Evolutionary conservation across 2,888 invertebrate species (phyloP).

Genomic region (Pecten maximus): DNA sequence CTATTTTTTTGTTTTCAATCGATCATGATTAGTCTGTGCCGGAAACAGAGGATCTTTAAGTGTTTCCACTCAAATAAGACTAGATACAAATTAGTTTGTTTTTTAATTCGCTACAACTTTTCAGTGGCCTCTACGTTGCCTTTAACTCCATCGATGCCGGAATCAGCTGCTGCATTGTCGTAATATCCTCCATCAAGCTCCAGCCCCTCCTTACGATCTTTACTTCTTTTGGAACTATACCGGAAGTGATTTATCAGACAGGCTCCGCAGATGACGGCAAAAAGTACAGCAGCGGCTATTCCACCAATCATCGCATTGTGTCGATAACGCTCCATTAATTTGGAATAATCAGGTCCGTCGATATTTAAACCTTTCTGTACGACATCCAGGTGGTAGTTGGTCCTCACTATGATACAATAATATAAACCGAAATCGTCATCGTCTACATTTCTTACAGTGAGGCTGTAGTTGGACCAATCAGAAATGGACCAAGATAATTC

Average conservation of each 20-base stretch:
- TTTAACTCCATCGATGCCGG: background rate
- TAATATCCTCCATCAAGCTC: constrained; percentile 36
- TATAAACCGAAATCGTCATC: constrained; percentile 72
- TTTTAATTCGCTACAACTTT: background rate
- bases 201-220: constrained; percentile 55
- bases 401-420: constrained; percentile 62
- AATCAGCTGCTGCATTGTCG: constrained; percentile 39
- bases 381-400: constrained; percentile 54
- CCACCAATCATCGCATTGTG: constrained; percentile 73
- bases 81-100: too few relatives aligned
- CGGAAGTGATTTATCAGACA: constrained; percentile 70
- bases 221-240: constrained; percentile 55
- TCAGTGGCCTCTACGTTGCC: background rate
- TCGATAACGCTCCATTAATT: constrained; percentile 65
- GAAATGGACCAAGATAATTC: constrained; percentile 40
- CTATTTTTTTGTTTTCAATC: too few relatives aligned
- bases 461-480: constrained; percentile 42
- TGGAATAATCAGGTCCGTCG: constrained; percentile 71
- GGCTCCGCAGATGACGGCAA: constrained; percentile 61
- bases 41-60: too few relatives aligned
- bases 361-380: constrained; percentile 70
- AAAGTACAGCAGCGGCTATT: constrained; percentile 70
- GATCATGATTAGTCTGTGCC: too few relatives aligned
- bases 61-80: too few relatives aligned
- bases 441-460: constrained; percentile 62